A percentile compares a stretch with the other conserved stretches of the same genome.
Evolutionary conservation across 2,888 invertebrate species (phyloP).

Genomic region (Leptinotarsa rubiginosa): DNA sequence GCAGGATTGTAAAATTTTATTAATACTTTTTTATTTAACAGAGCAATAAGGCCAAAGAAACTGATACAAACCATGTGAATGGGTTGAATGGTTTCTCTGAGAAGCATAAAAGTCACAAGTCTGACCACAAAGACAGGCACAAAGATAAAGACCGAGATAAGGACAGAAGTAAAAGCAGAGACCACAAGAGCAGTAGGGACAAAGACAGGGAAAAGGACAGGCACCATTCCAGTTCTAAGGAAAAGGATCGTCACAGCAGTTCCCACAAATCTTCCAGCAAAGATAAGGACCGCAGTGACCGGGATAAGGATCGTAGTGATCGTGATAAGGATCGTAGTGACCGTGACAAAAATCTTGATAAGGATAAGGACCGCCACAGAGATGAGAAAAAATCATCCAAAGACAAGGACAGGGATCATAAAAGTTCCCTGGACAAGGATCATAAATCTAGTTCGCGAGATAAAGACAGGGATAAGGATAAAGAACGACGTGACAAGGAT

Average conservation of each 20-base stretch:
- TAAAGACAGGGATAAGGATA: conserved; percentile 58
- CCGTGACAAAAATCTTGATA: conserved; percentile 57
- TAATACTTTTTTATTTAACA: conserved; percentile 12
- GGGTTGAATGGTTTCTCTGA: conserved; percentile 81
- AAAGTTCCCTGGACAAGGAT: conserved; percentile 61
- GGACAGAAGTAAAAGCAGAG: conserved; percentile 58
- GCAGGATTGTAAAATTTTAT: neutral
- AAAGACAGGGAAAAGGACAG: conserved; percentile 68
- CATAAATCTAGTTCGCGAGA: conserved; percentile 42
- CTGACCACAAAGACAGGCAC: conserved; percentile 73
- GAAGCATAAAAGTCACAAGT: conserved; percentile 71
- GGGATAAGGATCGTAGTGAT: conserved; percentile 56
- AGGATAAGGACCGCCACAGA: conserved; percentile 61
- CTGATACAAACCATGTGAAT: conserved; percentile 73
- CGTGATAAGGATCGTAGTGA: conserved; percentile 63
- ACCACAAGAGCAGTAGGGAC: conserved; percentile 62
- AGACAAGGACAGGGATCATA: conserved; percentile 56
- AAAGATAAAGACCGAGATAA: conserved; percentile 68
- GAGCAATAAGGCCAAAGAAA: conserved; percentile 50
- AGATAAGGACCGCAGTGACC: conserved; percentile 65
- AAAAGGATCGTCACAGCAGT: conserved; percentile 67
- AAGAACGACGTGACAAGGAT: conserved; percentile 56
- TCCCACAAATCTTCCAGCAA: conserved; percentile 60
- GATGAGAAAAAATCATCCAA: conserved; percentile 61
- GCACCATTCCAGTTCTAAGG: conserved; percentile 76